Evolutionary conservation across 2,113 vertebrate genomes (phyloP), one percentile per base, ranked within the genome.

Genomic region (Thunnus thynnus): DNA sequence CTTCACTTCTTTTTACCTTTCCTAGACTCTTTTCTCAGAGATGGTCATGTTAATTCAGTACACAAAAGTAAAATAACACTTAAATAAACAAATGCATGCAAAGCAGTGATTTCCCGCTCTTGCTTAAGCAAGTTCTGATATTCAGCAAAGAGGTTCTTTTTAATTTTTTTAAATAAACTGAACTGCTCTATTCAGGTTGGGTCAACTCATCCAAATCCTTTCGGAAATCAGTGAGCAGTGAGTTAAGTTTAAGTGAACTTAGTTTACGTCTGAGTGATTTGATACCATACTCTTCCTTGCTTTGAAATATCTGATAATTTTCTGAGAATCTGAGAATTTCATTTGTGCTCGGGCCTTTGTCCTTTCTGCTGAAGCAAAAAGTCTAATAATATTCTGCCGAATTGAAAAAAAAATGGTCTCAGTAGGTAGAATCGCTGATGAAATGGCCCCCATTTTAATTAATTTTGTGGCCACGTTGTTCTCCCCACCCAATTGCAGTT

Each of bases 401-500:
- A 86, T 32, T 72, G 55, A 77, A 85, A 78, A 87, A 78, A 86
- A 80, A 55, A 67, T 13, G 2, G 81, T 92, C 89, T 91, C 85
- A 85, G 78, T 86, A 88, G 84, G 88, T 91, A 81, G 90, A 92
- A 91, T 75, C 60, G 75, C 88, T 89, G 89, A 92, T 88, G 76
- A 94, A 92, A 90, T 86, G 80, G 86, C 83, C 78, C 70, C 78
- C 66, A 67, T 86, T 92, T 88, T 91, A 93, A 94, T 95, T 94
- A 87, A 94, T 93, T 91, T 88, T 87, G 86, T 86, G 64, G 73
- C 83, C 72, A 80, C 84, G 80, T 93, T 93, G 88, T 94, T 94
- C 93, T 92, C 78, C 83, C 92, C 88, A 91, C 89, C 85, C 88
- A 91, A 85, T 81, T 91, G 90, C 84, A 90, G 91, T 91, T 93